A percentile compares a stretch with the other conserved stretches of the same genome.
Evolutionary conservation across 2,113 vertebrate genomes (phyloP).

Genomic region (Pimephales promelas): DNA sequence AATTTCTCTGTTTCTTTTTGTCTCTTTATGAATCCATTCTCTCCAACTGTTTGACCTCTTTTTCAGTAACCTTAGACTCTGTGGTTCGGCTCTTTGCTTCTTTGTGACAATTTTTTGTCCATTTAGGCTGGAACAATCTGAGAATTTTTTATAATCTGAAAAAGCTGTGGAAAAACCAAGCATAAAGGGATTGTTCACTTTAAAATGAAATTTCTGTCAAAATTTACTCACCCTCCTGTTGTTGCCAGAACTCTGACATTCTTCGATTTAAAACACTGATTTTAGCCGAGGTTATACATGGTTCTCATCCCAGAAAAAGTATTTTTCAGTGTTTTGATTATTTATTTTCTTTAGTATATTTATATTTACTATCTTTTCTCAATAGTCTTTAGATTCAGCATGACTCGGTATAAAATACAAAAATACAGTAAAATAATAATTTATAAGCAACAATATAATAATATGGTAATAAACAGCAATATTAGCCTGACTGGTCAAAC

Average conservation of each 20-base stretch:
- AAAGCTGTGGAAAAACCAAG: not conserved
- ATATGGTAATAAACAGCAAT: not conserved
- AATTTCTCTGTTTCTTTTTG: not conserved
- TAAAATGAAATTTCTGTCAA: too few species aligned
- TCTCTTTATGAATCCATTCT: constrained; percentile 11
- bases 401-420: not conserved
- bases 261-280: not conserved
- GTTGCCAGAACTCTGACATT: not conserved
- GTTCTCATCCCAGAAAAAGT: not conserved
- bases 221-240: not conserved
- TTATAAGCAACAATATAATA: not conserved
- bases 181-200: not conserved
- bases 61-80: constrained; percentile 22
- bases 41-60: not conserved
- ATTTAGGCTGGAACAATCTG: not conserved
- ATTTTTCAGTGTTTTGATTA: too few species aligned
- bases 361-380: too few species aligned
- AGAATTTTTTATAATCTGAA: not conserved
- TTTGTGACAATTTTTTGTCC: not conserved
- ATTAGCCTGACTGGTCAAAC: too few species aligned
- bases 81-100: not conserved
- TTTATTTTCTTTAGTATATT: too few species aligned
- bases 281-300: too few species aligned
- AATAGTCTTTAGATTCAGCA: not conserved
- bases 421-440: not conserved